These are phyloP conservation scores for Amphimallon solstitiale DNA, from an alignment of 2,888 invertebrate species.

Conservation along the genomic window DNA sequence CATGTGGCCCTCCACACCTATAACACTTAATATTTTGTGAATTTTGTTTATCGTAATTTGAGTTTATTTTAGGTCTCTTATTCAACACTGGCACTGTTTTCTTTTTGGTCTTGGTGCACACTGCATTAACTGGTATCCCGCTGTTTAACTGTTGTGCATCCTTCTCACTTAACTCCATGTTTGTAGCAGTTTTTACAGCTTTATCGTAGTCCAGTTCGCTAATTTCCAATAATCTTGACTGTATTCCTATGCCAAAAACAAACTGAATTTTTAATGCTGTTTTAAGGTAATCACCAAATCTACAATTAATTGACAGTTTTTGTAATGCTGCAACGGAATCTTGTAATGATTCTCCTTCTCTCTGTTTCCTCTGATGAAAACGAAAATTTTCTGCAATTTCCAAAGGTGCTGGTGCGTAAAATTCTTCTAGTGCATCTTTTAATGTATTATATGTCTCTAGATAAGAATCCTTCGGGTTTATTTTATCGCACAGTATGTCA, in stretches of 20 bases:
- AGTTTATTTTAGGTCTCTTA: too few species aligned
- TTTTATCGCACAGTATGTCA: background rate
- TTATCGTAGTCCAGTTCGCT: too few species aligned
- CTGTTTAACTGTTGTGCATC: too few species aligned
- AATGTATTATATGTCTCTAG: background rate
- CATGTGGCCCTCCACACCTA: too few species aligned
- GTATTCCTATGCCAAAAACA: slow-evolving; percentile 45
- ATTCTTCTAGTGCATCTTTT: background rate
- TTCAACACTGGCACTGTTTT: too few species aligned
- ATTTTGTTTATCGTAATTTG: too few species aligned
- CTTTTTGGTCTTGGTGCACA: too few species aligned
- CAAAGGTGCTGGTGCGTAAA: slow-evolving; percentile 2
- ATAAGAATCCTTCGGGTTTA: background rate
- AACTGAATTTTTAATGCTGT: slow-evolving; percentile 48
- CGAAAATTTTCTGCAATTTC: slow-evolving; percentile 18
- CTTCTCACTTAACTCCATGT: too few species aligned
- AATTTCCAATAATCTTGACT: too few species aligned
- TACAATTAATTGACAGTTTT: slow-evolving; percentile 43
- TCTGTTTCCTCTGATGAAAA: background rate
- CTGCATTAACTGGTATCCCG: too few species aligned
- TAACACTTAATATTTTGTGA: too few species aligned
- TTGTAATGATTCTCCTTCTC: slow-evolving; percentile 11
- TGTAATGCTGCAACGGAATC: slow-evolving; percentile 43
- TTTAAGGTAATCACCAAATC: slow-evolving; percentile 45
- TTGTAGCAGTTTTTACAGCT: too few species aligned